These are phyloP conservation scores for Astreopora myriophthalma DNA, from an alignment of 64 coral and sea anemone species.

Conservation along the genomic window DNA sequence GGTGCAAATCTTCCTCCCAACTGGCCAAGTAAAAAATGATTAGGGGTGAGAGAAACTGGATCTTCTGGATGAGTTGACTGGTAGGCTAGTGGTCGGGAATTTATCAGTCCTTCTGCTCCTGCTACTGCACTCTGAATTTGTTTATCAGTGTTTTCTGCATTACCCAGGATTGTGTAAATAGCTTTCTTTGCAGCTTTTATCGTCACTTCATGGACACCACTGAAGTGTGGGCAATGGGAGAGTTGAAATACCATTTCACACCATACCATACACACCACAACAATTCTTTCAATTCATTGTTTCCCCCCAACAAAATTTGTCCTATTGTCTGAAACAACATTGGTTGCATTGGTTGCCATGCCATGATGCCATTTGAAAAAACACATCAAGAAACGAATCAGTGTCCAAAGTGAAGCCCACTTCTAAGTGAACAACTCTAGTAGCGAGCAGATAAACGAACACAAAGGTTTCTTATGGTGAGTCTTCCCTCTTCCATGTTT, in stretches of 20 bases:
- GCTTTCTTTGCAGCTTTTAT: constrained; percentile 29
- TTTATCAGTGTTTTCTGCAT: background rate
- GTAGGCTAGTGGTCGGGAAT: background rate
- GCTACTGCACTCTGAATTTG: background rate
- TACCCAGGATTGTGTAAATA: background rate
- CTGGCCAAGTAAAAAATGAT: background rate
- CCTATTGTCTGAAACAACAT: background rate
- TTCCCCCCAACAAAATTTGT: background rate
- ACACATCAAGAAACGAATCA: background rate
- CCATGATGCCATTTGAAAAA: background rate
- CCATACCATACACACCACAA: background rate
- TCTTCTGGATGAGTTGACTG: constrained; percentile 3
- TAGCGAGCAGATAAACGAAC: background rate
- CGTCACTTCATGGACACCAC: constrained; percentile 34
- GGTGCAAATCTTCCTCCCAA: constrained; percentile 1
- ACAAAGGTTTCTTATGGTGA: background rate
- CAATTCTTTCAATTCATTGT: background rate
- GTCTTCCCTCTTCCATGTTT: background rate
- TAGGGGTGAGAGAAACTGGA: background rate
- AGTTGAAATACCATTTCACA: background rate
- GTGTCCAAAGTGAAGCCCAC: background rate
- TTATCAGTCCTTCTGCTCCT: constrained; percentile 45
- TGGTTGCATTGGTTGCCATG: background rate
- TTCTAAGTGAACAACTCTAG: background rate
- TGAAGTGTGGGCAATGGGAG: constrained; percentile 5